Base-by-base conservation (phyloP, 2,797 vertebrate genomes). In the Chelon auratus region DNA sequence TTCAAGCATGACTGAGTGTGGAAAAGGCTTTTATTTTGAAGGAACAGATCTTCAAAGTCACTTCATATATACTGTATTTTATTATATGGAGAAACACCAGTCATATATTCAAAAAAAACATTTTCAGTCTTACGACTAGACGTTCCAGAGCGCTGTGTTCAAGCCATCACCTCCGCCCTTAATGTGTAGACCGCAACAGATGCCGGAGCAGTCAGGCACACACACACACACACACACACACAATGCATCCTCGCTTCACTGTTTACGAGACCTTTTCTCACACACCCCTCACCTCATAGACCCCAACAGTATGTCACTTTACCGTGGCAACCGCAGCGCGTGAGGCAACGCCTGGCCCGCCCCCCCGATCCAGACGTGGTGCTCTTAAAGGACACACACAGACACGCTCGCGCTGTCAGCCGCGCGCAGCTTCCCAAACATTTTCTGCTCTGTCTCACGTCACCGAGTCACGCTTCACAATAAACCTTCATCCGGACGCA, bases 321-420 rank as follows among this genome's bases (percentile, higher is more conserved):
- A 81, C 80, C 78, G 72, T 85, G 84, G 71, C 70, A 64, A 86
- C 81, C 71, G 1, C 83, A 83, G 83, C 60, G 39, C 77, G 77
- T 86, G 78, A 87, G 79, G 75, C 82, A 85, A 67, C 54, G 77
- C 84, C 84, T 87, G 77, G 70, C 60, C 69, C 0, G 40, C 59
- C 42, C 72, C 51, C 60, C 65, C 2, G 69, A 80, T 59, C 62
- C 71, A 82, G 75, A 80, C 69, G 1, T 54, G 15, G 0, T 14
- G 72, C 11, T 47, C 55, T 73, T 58, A n/a, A 69, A 70, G 40
- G 12, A 53, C 50, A 30, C 36, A 43, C 45, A 52, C 47, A 14
- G 20, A 39, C 1, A 47, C n/a, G n/a, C 17, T 43, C 18, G 8
- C 47, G 48, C 55, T 20, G 55, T 54, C 39, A 62, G 52, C 30